A percentile compares a stretch with the other conserved stretches of the same genome.
phyloP scores from a whole-genome alignment of 2,888 invertebrate species.

The Xylocampa areola region DNA sequence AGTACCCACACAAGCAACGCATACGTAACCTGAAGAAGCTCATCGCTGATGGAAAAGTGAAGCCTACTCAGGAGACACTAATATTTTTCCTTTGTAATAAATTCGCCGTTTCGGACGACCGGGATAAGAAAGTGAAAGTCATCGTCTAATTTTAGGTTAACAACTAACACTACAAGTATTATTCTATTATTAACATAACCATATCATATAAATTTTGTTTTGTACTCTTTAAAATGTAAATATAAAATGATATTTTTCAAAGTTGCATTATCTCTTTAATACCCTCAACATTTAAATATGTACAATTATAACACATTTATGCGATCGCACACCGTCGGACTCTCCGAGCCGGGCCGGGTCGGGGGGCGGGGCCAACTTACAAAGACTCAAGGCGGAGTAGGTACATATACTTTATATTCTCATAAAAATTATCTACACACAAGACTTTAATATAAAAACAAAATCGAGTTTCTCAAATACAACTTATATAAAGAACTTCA shows the following conservation, averaged over 20 bases:
- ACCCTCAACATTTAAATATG: slow-evolving; percentile 56
- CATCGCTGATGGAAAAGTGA: slow-evolving; percentile 84
- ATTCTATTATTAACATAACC: slow-evolving; percentile 56
- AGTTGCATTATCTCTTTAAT: slow-evolving; percentile 83
- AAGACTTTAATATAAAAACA: slow-evolving; percentile 86
- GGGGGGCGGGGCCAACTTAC: slow-evolving; percentile 58
- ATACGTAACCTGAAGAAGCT: slow-evolving; percentile 89
- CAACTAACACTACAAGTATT: slow-evolving; percentile 55
- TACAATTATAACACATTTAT: slow-evolving; percentile 55
- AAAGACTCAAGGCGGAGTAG: slow-evolving; percentile 80
- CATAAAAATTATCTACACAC: slow-evolving; percentile 89
- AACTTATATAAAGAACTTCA: slow-evolving; percentile 77
- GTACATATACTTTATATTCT: slow-evolving; percentile 88
- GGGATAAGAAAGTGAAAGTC: slow-evolving; percentile 73
- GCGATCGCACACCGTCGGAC: slow-evolving; percentile 37
- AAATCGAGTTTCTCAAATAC: slow-evolving; percentile 84
- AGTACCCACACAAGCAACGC: slow-evolving; percentile 91
- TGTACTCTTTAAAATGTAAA: slow-evolving; percentile 66
- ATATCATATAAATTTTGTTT: slow-evolving; percentile 49
- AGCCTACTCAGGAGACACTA: slow-evolving; percentile 84
- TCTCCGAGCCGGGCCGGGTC: slow-evolving; percentile 37
- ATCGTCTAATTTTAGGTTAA: slow-evolving; percentile 48
- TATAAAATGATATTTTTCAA: slow-evolving; percentile 78
- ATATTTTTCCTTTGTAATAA: slow-evolving; percentile 89
- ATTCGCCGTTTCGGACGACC: slow-evolving; percentile 84